Evolutionary conservation across 2,888 invertebrate genomes (phyloP), one percentile per base, ranked within the genome.

Genomic region (Drosophila melanocephala): DNA sequence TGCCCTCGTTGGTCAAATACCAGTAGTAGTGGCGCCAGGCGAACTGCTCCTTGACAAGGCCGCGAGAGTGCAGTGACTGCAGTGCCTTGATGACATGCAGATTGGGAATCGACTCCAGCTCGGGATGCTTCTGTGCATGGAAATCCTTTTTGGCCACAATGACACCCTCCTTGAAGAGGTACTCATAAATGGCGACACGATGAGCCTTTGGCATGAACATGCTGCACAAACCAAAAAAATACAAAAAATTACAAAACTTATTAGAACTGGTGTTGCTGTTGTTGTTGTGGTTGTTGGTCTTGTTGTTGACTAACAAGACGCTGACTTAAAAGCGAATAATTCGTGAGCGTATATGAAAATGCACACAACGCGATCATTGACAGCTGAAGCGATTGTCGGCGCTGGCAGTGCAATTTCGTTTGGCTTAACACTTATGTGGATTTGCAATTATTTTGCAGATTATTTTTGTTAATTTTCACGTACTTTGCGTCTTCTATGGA

Each of bases 141-240:
- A 97, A 98, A 94, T 99, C 99, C 93, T 99, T 99, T 94, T 99
- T 99, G 14, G 99, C 99, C 91, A 99, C 99, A 96, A 99, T 97
- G 78, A 99, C 99, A 94, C 99, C 99, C 95, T 99, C 99, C 94
- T 98, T 98, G 94, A 99, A 99, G 90, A 99, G 96, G 95, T 98
- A 97, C 94, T 99, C 99, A 94, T 98, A 99, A 94, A 99, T 99
- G 90, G 97, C 95, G 88, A 98, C 97, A 93, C 99, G 96, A 94
- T 99, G 98, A 95, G 98, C 97, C 95, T 99, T 99, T 92, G 99
- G 99, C 98, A 99, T 99, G 98, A 99, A 98, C 99, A 99, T 99
- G 94, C 97, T 98, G 94, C 93, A 94, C 94, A 77, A 71, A 84
- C 75, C 57, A 76, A 75, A 50, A 68, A 74, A 80, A 81, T 58